Percentiles rank a stretch among this genome's conserved stretches.
phyloP scores from a whole-genome alignment of 2,113 vertebrate genomes.

The Mustela nigripes region DNA sequence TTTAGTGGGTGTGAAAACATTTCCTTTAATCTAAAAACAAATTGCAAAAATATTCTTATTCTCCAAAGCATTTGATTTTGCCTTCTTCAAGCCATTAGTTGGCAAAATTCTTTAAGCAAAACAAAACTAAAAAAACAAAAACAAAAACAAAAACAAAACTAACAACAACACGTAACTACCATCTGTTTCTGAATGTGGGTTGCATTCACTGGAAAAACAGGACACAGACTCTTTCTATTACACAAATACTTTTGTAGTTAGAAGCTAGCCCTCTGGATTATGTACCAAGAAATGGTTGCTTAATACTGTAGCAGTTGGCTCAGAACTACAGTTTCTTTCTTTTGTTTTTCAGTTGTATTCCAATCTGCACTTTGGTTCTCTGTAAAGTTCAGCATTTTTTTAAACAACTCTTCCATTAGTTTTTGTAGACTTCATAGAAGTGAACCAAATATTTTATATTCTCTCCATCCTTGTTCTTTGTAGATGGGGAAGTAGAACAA shows the following conservation, averaged over 20 bases:
- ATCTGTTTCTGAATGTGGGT: neutral
- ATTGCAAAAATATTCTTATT: constrained; percentile 7
- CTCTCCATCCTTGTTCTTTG: neutral
- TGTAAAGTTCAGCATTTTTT: constrained; percentile 16
- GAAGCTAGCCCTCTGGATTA: constrained; percentile 4
- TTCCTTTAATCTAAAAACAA: constrained; percentile 6
- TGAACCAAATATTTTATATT: constrained; percentile 29
- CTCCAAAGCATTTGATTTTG: constrained; percentile 38
- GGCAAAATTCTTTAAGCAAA: constrained; percentile 20
- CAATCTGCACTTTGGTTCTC: neutral
- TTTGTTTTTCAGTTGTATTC: constrained; percentile 26
- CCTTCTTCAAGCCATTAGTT: neutral
- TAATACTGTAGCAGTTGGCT: constrained; percentile 11
- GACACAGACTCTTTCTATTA: constrained; percentile 54
- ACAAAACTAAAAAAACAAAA: neutral
- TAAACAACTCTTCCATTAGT: constrained; percentile 8
- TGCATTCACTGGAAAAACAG: constrained; percentile 40
- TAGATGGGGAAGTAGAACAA: neutral
- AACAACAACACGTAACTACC: neutral
- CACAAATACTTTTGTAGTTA: constrained; percentile 62
- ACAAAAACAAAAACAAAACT: neutral
- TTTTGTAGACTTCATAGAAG: neutral
- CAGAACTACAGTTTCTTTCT: neutral
- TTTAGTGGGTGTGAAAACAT: neutral
- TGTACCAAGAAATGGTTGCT: constrained; percentile 55